Percentiles rank a stretch among this genome's conserved stretches.
Evolutionary conservation across 2,113 vertebrate species (phyloP).

Genomic region (Malaclemys terrapin): DNA sequence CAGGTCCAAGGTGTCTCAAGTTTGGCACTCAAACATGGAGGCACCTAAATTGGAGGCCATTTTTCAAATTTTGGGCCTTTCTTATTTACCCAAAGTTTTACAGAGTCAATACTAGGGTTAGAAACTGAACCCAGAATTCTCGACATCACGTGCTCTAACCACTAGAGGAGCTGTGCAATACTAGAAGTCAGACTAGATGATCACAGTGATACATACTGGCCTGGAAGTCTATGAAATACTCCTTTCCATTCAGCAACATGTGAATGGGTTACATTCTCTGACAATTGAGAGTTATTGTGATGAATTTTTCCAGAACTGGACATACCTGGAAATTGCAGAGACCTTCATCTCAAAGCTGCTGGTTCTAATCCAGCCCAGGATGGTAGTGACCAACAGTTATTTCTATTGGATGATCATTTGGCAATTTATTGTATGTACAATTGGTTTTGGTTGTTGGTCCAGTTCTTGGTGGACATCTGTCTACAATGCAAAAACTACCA

Average conservation of each 20-base stretch:
- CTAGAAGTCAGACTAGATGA: neutral
- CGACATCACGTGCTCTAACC: neutral
- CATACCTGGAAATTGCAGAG: neutral
- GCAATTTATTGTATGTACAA: accelerated
- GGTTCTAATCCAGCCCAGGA: neutral
- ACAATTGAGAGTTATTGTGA: neutral
- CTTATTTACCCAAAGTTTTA: neutral
- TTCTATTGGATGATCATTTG: neutral
- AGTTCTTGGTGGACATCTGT: neutral
- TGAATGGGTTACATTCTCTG: neutral
- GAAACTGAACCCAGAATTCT: neutral
- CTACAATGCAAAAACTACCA: neutral
- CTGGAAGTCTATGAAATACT: neutral
- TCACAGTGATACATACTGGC: neutral
- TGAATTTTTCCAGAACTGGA: neutral
- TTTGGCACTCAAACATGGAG: neutral
- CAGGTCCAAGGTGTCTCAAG: accelerated
- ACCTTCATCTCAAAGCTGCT: neutral
- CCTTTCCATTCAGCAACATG: neutral
- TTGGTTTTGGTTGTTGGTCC: neutral
- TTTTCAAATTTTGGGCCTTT: neutral
- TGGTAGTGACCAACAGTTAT: neutral
- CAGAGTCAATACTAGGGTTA: neutral
- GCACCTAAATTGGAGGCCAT: neutral
- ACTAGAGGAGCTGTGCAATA: neutral